Evolutionary conservation across 1,140 invertebrate species (phyloP).

Genomic region (Drosophila pruinosa): DNA sequence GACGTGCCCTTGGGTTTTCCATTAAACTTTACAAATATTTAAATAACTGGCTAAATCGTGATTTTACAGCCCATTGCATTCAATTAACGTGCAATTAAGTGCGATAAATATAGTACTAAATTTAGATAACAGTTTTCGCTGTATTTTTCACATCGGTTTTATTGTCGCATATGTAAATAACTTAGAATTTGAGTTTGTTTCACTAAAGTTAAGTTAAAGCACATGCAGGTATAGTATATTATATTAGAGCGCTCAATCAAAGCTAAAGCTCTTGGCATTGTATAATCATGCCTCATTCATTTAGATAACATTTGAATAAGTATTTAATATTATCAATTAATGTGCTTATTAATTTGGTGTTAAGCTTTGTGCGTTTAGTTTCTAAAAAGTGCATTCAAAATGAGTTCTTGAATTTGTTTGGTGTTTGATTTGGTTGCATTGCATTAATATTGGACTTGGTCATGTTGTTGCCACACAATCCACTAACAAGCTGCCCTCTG

Average conservation of each 20-base stretch:
- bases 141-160: slow-evolving; percentile 20
- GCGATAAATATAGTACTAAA: background rate
- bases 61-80: slow-evolving; percentile 8
- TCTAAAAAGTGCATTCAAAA: slow-evolving; percentile 51
- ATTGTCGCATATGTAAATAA: slow-evolving; percentile 28
- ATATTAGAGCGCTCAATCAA: slow-evolving; percentile 5
- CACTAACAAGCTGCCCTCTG: slow-evolving; percentile 48
- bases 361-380: slow-evolving; percentile 36
- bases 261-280: slow-evolving; percentile 24
- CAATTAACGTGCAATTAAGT: slow-evolving; percentile 10
- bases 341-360: slow-evolving; percentile 56
- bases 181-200: slow-evolving; percentile 25
- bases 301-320: slow-evolving; percentile 17
- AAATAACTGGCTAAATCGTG: background rate
- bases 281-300: background rate
- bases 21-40: background rate
- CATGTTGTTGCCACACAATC: background rate
- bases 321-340: slow-evolving; percentile 37
- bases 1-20: slow-evolving; percentile 17
- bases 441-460: background rate
- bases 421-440: slow-evolving; percentile 35
- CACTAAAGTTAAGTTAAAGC: slow-evolving; percentile 4
- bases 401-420: slow-evolving; percentile 19
- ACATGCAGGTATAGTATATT: background rate
- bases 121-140: background rate